Conservation (phyloP, 2,888 invertebrate species). For the Tetheella fluctuosa region DNA sequence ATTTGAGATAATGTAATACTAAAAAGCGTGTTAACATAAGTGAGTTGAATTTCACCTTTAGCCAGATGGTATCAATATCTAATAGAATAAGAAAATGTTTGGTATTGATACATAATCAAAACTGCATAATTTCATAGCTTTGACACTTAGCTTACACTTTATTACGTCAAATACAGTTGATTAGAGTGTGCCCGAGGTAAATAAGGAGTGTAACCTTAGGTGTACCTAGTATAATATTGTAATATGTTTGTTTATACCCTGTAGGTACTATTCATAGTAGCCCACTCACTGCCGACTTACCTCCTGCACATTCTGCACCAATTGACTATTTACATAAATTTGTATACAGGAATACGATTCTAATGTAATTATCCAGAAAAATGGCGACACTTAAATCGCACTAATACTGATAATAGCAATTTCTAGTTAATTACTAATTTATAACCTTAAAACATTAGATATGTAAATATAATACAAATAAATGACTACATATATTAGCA, state of each 20-base stretch:
- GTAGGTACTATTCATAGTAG: neutral
- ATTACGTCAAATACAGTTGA: neutral
- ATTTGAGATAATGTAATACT: neutral
- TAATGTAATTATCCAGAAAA: neutral
- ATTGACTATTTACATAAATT: slow-evolving; percentile 6
- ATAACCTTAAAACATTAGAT: slow-evolving; percentile 19
- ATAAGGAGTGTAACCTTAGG: slow-evolving; percentile 5
- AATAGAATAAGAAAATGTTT: no score
- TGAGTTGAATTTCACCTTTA: slow-evolving; percentile 3
- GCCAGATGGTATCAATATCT: neutral
- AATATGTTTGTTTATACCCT: neutral
- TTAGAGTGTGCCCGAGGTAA: slow-evolving; percentile 10
- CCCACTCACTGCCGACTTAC: slow-evolving; percentile 5
- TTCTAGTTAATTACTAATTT: neutral
- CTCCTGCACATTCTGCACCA: slow-evolving; percentile 11
- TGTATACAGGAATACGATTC: neutral
- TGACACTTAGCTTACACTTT: neutral
- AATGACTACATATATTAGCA: slow-evolving; percentile 37
- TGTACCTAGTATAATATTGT: neutral
- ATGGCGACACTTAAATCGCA: slow-evolving; percentile 7
- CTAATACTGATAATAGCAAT: slow-evolving; percentile 16
- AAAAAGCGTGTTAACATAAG: no score
- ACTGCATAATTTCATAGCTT: neutral
- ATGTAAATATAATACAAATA: slow-evolving; percentile 32
- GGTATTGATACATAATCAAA: slow-evolving; percentile 3